Evolutionary conservation across 2,797 vertebrate genomes (phyloP).

Genomic region (Ptychobarbus kaznakovi): DNA sequence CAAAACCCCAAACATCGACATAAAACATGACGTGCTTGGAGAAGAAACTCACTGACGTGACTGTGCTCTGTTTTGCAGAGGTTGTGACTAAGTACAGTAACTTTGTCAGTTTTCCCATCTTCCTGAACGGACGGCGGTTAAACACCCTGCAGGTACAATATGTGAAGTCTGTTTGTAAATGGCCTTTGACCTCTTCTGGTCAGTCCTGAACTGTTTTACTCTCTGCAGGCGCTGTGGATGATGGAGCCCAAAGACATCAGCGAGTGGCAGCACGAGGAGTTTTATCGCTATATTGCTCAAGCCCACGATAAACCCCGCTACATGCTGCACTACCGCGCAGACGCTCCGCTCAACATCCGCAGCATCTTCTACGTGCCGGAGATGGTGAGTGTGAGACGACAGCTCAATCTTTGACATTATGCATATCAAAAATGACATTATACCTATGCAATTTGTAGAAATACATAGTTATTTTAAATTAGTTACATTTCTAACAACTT

Average conservation of each 20-base stretch:
- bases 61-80: conserved; percentile 75
- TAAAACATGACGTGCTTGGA: background rate
- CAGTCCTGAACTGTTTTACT: background rate
- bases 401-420: background rate
- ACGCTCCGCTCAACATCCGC: conserved; percentile 94
- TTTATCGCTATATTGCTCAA: conserved; percentile 91
- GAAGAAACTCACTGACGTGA: background rate
- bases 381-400: conserved; percentile 69
- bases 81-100: conserved; percentile 98
- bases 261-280: conserved; percentile 93
- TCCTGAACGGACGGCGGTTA: conserved; percentile 89
- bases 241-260: conserved; percentile 92
- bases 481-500: background rate
- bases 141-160: conserved; percentile 92
- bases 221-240: conserved; percentile 90
- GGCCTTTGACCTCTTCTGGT: background rate
- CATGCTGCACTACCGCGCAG: conserved; percentile 89
- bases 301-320: conserved; percentile 92
- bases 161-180: conserved; percentile 49
- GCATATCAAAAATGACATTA: no score
- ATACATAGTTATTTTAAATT: no score
- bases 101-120: conserved; percentile 95
- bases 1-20: no score
- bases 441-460: no score
- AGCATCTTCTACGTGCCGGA: conserved; percentile 96